These are phyloP conservation scores for Corydoras maculifer DNA, from an alignment of 2,113 vertebrate species.

Conservation along the genomic window DNA sequence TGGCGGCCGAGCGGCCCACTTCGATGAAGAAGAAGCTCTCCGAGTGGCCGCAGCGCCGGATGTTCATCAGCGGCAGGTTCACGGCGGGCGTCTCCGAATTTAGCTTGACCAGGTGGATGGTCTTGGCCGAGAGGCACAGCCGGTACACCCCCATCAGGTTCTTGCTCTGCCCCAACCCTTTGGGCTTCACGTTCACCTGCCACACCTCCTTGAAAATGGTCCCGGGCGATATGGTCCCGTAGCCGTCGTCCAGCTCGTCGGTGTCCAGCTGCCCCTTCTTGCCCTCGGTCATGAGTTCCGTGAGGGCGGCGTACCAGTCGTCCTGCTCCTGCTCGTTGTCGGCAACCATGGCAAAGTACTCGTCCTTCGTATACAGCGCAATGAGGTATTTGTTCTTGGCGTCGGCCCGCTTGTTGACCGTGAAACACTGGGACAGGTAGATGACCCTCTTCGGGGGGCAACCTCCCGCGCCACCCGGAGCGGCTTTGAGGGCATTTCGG, in stretches of 20 bases:
- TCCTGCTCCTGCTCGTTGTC: slow-evolving; percentile 94
- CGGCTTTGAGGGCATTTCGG: slow-evolving; percentile 75
- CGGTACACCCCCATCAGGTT: slow-evolving; percentile 89
- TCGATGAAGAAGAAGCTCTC: slow-evolving; percentile 98
- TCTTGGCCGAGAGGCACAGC: slow-evolving; percentile 86
- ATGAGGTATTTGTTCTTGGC: slow-evolving; percentile 96
- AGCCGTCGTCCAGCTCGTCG: slow-evolving; percentile 73
- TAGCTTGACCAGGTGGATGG: slow-evolving; percentile 88
- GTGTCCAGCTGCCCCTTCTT: slow-evolving; percentile 77
- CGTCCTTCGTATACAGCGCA: slow-evolving; percentile 96
- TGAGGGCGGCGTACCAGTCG: slow-evolving; percentile 84
- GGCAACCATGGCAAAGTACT: slow-evolving; percentile 93
- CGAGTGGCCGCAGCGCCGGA: slow-evolving; percentile 92
- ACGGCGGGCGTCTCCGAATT: slow-evolving; percentile 87
- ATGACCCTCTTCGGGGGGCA: slow-evolving; percentile 75
- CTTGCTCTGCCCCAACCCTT: slow-evolving; percentile 87
- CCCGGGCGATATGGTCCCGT: slow-evolving; percentile 73
- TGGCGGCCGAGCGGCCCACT: slow-evolving; percentile 89
- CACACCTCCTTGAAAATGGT: slow-evolving; percentile 86
- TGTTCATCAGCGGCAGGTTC: slow-evolving; percentile 92
- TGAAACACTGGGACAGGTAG: slow-evolving; percentile 85
- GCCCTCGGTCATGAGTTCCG: slow-evolving; percentile 79
- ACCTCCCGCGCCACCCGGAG: slow-evolving; percentile 37
- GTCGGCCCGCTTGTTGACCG: slow-evolving; percentile 93
- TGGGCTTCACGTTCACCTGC: slow-evolving; percentile 93